Conservation (phyloP, 2,113 vertebrate species). For the zebrafish (Danio rerio) region GRCz12tu NC_133197.1:7787501-7788000, state of each 20-base stretch:
- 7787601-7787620: no score
- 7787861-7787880: background rate
- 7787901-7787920: background rate
- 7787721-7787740: background rate
- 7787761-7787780: background rate
- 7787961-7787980: background rate
- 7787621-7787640: no score
- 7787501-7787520: no score
- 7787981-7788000: constrained; percentile 6
- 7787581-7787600: no score
- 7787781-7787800: background rate
- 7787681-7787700: no score
- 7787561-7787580: no score
- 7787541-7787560: no score
- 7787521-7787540: no score
- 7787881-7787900: constrained; percentile 7
- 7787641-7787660: no score
- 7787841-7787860: background rate
- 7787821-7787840: background rate
- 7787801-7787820: background rate
- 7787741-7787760: background rate
- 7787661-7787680: no score
- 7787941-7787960: background rate
- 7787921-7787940: constrained; percentile 12
- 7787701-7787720: no score